phyloP scores from a whole-genome alignment of 2,797 vertebrate species.

The Lithobates pipiens region DNA sequence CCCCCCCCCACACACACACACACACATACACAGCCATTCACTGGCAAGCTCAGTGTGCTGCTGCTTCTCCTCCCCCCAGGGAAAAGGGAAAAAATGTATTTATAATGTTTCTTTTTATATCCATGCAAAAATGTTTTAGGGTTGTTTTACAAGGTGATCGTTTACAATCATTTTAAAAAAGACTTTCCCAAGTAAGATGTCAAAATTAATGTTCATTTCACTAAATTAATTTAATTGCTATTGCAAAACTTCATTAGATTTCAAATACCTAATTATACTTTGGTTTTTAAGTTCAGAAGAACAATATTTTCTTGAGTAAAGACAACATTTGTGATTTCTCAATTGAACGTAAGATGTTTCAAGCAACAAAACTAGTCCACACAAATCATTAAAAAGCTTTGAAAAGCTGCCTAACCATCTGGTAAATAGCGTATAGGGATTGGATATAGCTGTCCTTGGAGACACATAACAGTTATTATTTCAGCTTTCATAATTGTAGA shows the following conservation, averaged over 20 bases:
- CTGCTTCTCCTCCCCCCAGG: too few species aligned
- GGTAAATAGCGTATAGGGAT: slow-evolving; percentile 38
- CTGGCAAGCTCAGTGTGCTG: too few species aligned
- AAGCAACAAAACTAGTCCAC: slow-evolving; percentile 39
- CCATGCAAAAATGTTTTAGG: too few species aligned
- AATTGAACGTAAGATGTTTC: slow-evolving; percentile 45
- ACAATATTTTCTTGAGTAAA: slow-evolving; percentile 46
- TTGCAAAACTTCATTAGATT: neutral
- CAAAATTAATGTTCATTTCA: slow-evolving; percentile 9
- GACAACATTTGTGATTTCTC: slow-evolving; percentile 40
- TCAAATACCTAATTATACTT: slow-evolving; percentile 1
- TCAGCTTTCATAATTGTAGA: slow-evolving; percentile 50
- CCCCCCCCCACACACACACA: too few species aligned
- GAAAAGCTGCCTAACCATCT: slow-evolving; percentile 57
- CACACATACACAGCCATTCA: too few species aligned
- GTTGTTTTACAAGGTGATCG: too few species aligned
- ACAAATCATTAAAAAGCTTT: slow-evolving; percentile 54
- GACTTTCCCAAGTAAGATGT: neutral
- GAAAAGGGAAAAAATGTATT: too few species aligned
- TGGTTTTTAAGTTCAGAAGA: slow-evolving; percentile 5
- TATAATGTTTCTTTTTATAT: too few species aligned
- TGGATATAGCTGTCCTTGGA: slow-evolving; percentile 28
- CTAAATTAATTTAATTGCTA: slow-evolving; percentile 3
- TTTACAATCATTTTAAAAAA: neutral
- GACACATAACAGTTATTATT: slow-evolving; percentile 54